These are phyloP conservation scores for Hetaerina titia DNA, from an alignment of 2,888 invertebrate species.

Conservation along the genomic window DNA sequence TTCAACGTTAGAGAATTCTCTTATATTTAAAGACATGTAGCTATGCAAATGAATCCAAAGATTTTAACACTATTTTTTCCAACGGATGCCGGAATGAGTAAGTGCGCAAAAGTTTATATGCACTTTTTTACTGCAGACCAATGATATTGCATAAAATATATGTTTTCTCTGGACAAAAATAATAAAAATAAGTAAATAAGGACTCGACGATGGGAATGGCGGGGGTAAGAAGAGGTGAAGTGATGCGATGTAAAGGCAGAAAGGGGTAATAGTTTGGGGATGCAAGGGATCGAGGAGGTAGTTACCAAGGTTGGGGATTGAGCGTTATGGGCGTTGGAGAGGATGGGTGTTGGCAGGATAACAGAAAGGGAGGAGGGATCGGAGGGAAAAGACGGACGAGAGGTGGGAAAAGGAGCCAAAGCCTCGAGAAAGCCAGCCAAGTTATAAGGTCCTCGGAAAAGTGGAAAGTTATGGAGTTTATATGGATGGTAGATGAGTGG, in stretches of 20 bases:
- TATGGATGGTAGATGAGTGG: background rate
- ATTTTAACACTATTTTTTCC: too few relatives aligned
- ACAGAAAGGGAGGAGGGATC: background rate
- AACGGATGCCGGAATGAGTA: too few relatives aligned
- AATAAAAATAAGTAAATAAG: background rate
- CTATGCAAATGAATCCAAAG: too few relatives aligned
- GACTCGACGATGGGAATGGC: background rate
- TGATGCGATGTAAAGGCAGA: background rate
- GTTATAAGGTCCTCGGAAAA: slow-evolving; percentile 38
- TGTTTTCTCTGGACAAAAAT: too few relatives aligned
- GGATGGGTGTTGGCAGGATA: background rate
- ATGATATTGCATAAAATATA: too few relatives aligned
- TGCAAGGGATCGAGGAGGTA: background rate
- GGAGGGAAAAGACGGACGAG: background rate
- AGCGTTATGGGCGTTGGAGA: too few relatives aligned
- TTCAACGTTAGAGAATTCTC: too few relatives aligned
- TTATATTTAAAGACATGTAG: too few relatives aligned
- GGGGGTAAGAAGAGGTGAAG: background rate
- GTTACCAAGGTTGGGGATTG: background rate
- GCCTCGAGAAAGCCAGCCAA: slow-evolving; percentile 28
- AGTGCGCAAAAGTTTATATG: too few relatives aligned
- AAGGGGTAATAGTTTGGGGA: background rate
- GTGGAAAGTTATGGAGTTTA: slow-evolving; percentile 53
- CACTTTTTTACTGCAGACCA: too few relatives aligned
- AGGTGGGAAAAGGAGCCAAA: background rate